phyloP scores from a whole-genome alignment of 1,140 invertebrate species.

The Trachymyrmex septentrionalis region DNA sequence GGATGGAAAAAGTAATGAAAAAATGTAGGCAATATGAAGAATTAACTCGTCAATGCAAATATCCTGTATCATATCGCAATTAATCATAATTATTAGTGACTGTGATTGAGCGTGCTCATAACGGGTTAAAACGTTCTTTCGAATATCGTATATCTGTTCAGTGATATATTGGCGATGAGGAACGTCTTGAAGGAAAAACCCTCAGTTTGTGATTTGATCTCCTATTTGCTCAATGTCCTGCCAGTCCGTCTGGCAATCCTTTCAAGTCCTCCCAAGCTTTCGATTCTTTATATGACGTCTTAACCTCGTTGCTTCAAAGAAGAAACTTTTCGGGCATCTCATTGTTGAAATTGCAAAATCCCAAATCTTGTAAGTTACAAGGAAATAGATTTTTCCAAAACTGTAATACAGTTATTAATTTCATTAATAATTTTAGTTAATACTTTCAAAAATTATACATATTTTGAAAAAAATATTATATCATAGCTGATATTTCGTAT shows the following conservation, averaged over 20 bases:
- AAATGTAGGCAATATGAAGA: not conserved
- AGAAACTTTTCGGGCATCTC: not conserved
- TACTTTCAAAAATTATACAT: not conserved
- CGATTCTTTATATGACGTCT: not conserved
- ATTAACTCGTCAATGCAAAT: not conserved
- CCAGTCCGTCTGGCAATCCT: not conserved
- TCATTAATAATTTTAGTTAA: not conserved
- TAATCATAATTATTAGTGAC: conserved; percentile 28
- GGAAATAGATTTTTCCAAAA: not conserved
- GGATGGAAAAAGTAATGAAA: not conserved
- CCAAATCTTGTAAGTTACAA: not conserved
- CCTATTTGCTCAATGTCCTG: conserved; percentile 59
- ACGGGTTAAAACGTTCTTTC: conserved; percentile 24
- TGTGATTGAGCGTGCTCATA: conserved; percentile 29
- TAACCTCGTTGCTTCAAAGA: conserved; percentile 20
- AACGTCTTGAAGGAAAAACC: conserved; percentile 37
- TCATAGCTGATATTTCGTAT: not conserved
- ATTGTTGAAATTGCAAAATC: conserved; percentile 4
- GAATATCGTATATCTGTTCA: conserved; percentile 43
- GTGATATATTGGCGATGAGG: conserved; percentile 41
- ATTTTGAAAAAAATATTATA: not conserved
- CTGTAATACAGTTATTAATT: not conserved
- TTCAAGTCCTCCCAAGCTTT: not conserved
- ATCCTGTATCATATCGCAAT: not conserved
- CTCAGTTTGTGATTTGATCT: conserved; percentile 56